A percentile compares a stretch with the other conserved stretches of the same genome.
Evolutionary conservation across 2,888 invertebrate genomes (phyloP).

Genomic region (Graphium colonna): DNA sequence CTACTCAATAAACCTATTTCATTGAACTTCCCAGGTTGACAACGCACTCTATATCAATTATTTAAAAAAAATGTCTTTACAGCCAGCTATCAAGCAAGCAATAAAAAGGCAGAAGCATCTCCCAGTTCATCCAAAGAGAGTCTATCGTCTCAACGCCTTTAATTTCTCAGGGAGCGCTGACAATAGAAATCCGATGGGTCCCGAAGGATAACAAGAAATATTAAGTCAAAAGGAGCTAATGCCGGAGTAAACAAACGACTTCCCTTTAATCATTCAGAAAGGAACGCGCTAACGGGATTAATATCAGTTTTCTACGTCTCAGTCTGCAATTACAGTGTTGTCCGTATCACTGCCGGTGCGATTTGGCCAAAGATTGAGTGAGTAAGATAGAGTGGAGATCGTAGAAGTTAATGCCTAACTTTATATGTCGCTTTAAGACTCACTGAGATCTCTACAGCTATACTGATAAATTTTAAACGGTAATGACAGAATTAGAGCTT

Average conservation of each 20-base stretch:
- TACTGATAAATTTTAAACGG: too few relatives aligned
- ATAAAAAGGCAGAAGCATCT: background rate
- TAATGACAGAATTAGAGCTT: too few relatives aligned
- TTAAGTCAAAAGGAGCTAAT: slow-evolving; percentile 40
- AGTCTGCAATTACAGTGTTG: slow-evolving; percentile 65
- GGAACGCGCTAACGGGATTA: slow-evolving; percentile 37
- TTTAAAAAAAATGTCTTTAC: too few relatives aligned
- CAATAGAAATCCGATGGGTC: slow-evolving; percentile 36
- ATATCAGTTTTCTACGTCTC: slow-evolving; percentile 73
- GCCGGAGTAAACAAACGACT: slow-evolving; percentile 34
- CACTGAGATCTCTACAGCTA: too few relatives aligned
- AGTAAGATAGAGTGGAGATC: background rate
- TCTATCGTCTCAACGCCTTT: slow-evolving; percentile 12
- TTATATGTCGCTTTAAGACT: too few relatives aligned
- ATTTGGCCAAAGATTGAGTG: slow-evolving; percentile 23
- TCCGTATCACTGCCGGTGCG: slow-evolving; percentile 59
- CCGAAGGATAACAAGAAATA: slow-evolving; percentile 42
- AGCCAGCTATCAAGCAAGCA: too few relatives aligned
- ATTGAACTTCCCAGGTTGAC: too few relatives aligned
- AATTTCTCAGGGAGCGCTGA: slow-evolving; percentile 19
- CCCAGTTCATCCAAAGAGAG: slow-evolving; percentile 1
- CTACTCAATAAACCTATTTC: too few relatives aligned
- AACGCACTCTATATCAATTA: too few relatives aligned
- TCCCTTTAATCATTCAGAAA: slow-evolving; percentile 37
- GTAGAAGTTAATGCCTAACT: background rate